Evolutionary conservation across 2,888 invertebrate species (phyloP), one percentile per base, ranked within the genome.

Genomic region (Serrognathus titanus): DNA sequence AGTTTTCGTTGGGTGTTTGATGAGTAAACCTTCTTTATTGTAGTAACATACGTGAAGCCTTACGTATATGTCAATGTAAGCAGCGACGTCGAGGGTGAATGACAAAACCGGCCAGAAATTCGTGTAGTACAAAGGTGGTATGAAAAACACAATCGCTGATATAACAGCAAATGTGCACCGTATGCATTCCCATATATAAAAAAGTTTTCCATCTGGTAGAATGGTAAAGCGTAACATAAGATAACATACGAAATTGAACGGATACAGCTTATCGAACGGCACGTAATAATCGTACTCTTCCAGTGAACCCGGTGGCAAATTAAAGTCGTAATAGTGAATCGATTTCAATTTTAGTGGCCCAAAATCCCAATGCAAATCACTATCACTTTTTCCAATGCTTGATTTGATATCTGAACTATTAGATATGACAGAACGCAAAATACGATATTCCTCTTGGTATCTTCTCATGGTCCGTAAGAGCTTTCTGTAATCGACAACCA

Each of bases 281-380:
- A 57, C 45, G 48, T 55, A 61, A 54, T 66, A 66, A 52, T 66
- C 63, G 43, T 58, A 63, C 51, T 66, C 64, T 41, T 63, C 62
- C 31, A 37, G 53, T 1, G 63, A 61, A 45, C 60, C 58, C 3
- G 53, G 10, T 36, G 49, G 13, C 1, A 60, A 62, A 0, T 57
- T 59, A 48, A 60, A 63, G 12, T n/a, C 48, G n/a, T 31, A 31
- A 7, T 31, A 31, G 7, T 31, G 24, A 31, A 31, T 31, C 7
- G 24, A 31, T 1, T 31, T 31, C 24, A 1, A 31, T 31, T 31
- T 31, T 31, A 31, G 6, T 31, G 24, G 24, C 7, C 24, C 24
- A 7, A 31, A 31, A 7, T 31, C 24, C 24, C 24, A 31, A 31
- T 31, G 6, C 6, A 31, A 31, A 31, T 31, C 24, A 7, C 24